Base-by-base conservation (phyloP, 2,888 invertebrate genomes). In the Esperia sulphurella region DNA sequence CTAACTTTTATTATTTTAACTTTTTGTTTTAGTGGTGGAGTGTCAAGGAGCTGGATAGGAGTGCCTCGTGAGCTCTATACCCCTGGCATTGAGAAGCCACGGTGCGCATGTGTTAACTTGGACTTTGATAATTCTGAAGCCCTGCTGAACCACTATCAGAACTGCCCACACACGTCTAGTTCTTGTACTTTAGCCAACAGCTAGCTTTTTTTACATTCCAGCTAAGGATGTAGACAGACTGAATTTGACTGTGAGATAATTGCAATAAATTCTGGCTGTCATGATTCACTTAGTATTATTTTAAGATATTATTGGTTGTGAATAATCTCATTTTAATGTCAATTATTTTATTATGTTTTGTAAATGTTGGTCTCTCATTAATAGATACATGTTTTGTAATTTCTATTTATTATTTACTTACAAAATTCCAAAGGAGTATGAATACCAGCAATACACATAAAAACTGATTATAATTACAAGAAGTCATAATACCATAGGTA, bases 41-140 rank as follows among this genome's bases (percentile, higher is more conserved):
- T 98, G 44, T 85, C 92, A 45, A 91, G 99, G 61, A 89, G 92
- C 52, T 99, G 98, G 98, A 84, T 91, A 12, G 99, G 99, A 13
- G 94, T 97, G 41, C 99, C 99, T 0, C 91, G 98, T 53, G 93
- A 95, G 77, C 91, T 95, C 7, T 96, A 92, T 71, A 91, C 93
- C 53, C 92, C 94, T 12, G 94, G 94, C 0, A 89, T 92, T 4
- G 86, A 92, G 40, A 83, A 91, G 12, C 92, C 92, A 53, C 92
- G 95, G 43, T 99, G 98, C 89, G 97, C 95, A 5, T 99, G 98
- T 78, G 91, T 98, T 0, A 86, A 90, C 50, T 53, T 76, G 2
- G 73, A 89, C 1, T 75, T 88, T 45, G 76, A 87, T 42, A 79
- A 90, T 51, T 74, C 90, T 45, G 55, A 76, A 49, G 79, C 83